Evolutionary conservation across 2,113 vertebrate genomes (phyloP).

Genomic region (Benitochromis conjunctus): DNA sequence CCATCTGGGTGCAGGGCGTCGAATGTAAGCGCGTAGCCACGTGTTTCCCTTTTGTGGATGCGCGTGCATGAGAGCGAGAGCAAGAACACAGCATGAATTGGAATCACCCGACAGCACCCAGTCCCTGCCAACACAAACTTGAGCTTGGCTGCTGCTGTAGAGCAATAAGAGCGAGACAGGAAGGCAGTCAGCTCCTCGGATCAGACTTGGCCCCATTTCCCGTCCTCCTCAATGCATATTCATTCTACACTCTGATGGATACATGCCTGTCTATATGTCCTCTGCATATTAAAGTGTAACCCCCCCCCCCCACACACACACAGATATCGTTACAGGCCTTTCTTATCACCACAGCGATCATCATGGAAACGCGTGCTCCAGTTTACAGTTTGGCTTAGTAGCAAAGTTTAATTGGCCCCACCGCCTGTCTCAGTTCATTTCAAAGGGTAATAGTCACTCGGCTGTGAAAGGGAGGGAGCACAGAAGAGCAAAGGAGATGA

Average conservation of each 20-base stretch:
- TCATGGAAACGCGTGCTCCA: not conserved
- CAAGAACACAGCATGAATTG: slow-evolving; percentile 38
- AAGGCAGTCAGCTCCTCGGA: slow-evolving; percentile 41
- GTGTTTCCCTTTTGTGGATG: not conserved
- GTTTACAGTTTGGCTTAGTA: not conserved
- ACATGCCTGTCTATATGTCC: not conserved
- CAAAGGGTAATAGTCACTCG: slow-evolving; percentile 7
- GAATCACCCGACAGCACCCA: slow-evolving; percentile 28
- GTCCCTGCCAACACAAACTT: slow-evolving; percentile 67
- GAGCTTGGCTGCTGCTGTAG: slow-evolving; percentile 56
- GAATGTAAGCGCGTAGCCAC: not conserved
- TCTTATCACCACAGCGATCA: not conserved
- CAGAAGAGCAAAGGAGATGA: not conserved
- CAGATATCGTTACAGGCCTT: not conserved
- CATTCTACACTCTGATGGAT: slow-evolving; percentile 2
- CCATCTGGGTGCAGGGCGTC: not conserved
- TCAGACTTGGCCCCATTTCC: not conserved
- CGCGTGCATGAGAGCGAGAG: not conserved
- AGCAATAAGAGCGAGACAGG: slow-evolving; percentile 43
- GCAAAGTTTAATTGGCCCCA: slow-evolving; percentile 26
- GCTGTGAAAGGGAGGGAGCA: slow-evolving; percentile 7
- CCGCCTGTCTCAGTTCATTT: slow-evolving; percentile 7
- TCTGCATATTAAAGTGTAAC: not conserved
- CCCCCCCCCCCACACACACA: not conserved
- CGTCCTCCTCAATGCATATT: not conserved